Percentiles rank a stretch among this genome's conserved stretches.
These are phyloP conservation scores for Epinephelus fuscoguttatus DNA, from an alignment of 2,113 vertebrate genomes.

Conservation along the genomic window DNA sequence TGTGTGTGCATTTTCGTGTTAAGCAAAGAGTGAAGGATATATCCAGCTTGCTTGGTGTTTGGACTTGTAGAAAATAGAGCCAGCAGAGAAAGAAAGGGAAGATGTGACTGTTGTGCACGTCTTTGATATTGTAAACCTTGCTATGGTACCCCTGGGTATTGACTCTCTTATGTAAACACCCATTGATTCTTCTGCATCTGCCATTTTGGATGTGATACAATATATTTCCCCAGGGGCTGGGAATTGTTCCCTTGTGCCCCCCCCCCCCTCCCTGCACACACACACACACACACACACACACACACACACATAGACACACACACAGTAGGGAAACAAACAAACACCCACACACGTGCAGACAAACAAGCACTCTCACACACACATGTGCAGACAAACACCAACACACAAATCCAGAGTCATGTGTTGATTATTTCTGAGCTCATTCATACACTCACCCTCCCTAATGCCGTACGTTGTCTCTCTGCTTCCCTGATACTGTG, in stretches of 20 bases:
- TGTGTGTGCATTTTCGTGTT: background rate
- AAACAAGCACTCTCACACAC: slow-evolving; percentile 29
- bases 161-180: slow-evolving; percentile 83
- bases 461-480: slow-evolving; percentile 24
- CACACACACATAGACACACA: background rate
- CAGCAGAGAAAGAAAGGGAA: slow-evolving; percentile 2
- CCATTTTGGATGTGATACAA: slow-evolving; percentile 82
- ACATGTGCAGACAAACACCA: slow-evolving; percentile 23
- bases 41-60: slow-evolving; percentile 15
- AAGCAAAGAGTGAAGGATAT: slow-evolving; percentile 18
- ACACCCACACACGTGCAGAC: slow-evolving; percentile 8
- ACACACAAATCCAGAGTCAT: slow-evolving; percentile 47
- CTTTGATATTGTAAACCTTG: slow-evolving; percentile 74
- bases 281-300: background rate
- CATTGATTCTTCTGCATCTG: slow-evolving; percentile 81
- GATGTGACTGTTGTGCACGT: slow-evolving; percentile 51
- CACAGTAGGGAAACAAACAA: background rate
- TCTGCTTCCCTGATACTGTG: slow-evolving; percentile 28
- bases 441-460: slow-evolving; percentile 48
- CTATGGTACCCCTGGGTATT: slow-evolving; percentile 68
- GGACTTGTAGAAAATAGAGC: slow-evolving; percentile 11
- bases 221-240: slow-evolving; percentile 80
- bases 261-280: background rate
- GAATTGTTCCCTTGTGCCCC: slow-evolving; percentile 60
- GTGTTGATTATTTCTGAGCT: slow-evolving; percentile 57